Evolutionary conservation across 1,140 invertebrate genomes (phyloP).

Genomic region (Pantala flavescens): DNA sequence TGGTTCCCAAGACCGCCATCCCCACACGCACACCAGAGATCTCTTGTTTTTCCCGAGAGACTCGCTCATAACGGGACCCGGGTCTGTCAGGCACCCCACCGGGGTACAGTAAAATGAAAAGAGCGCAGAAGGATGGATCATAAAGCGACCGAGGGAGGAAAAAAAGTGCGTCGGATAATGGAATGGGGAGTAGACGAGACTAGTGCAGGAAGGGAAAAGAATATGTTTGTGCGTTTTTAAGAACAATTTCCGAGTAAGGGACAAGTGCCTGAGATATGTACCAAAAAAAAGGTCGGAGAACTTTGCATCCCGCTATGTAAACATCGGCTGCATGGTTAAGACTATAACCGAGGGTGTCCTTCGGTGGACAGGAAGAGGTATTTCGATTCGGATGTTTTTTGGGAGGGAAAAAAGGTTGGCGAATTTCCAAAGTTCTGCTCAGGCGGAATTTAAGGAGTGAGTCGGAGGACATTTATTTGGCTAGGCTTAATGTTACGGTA

Average conservation of each 20-base stretch:
- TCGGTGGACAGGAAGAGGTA: neutral
- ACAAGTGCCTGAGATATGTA: neutral
- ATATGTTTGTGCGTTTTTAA: neutral
- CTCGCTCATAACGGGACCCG: constrained; percentile 1
- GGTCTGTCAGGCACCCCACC: neutral
- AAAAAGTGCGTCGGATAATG: neutral
- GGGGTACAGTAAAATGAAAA: neutral
- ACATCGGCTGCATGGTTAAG: neutral
- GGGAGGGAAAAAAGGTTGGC: neutral
- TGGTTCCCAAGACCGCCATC: constrained; percentile 2
- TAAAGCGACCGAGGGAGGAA: neutral
- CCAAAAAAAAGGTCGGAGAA: neutral
- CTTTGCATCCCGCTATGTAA: neutral
- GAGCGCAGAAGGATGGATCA: neutral
- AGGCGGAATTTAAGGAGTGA: neutral
- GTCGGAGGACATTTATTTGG: neutral
- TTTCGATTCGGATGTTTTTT: neutral
- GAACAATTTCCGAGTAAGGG: neutral
- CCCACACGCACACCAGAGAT: neutral
- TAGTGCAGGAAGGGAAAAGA: no score
- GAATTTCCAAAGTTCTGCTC: neutral
- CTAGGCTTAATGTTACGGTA: neutral
- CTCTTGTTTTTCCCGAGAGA: neutral
- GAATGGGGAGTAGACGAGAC: neutral
- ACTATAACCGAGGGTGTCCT: neutral